A percentile compares a stretch with the other conserved stretches of the same genome.
These are phyloP conservation scores for Vimba vimba DNA, from an alignment of 2,113 vertebrate genomes.

Conservation along the genomic window DNA sequence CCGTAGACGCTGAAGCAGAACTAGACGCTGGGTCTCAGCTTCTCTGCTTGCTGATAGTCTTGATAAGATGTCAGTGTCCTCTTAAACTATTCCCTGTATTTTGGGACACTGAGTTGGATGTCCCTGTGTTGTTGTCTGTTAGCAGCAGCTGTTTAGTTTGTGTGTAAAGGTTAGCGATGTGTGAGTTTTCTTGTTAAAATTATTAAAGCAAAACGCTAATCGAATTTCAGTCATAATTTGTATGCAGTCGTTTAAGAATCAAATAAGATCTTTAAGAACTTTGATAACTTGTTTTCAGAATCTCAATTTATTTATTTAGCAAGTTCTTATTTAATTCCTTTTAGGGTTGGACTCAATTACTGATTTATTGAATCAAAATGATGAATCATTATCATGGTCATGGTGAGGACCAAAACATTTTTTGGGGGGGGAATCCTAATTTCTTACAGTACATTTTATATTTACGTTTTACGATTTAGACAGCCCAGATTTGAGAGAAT, in stretches of 20 bases:
- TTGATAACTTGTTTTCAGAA: no score
- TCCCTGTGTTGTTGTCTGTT: slow-evolving; percentile 5
- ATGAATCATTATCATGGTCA: background rate
- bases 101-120: background rate
- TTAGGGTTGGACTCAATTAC: background rate
- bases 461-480: background rate
- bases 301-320: background rate
- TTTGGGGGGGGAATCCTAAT: background rate
- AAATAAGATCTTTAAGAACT: background rate
- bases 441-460: background rate
- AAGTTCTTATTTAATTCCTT: background rate
- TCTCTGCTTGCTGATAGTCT: slow-evolving; percentile 55
- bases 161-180: background rate
- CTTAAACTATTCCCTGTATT: slow-evolving; percentile 43
- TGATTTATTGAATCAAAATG: background rate
- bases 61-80: slow-evolving; percentile 55
- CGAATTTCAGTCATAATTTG: background rate
- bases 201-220: background rate
- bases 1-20: slow-evolving; percentile 54
- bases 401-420: background rate
- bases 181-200: background rate
- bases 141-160: background rate
- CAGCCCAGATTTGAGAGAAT: background rate
- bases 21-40: slow-evolving; percentile 17
- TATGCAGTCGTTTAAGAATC: background rate